Evolutionary conservation across 2,888 invertebrate genomes (phyloP), one percentile per base, ranked within the genome.

Genomic region (Lordiphosa andalusiaca): DNA sequence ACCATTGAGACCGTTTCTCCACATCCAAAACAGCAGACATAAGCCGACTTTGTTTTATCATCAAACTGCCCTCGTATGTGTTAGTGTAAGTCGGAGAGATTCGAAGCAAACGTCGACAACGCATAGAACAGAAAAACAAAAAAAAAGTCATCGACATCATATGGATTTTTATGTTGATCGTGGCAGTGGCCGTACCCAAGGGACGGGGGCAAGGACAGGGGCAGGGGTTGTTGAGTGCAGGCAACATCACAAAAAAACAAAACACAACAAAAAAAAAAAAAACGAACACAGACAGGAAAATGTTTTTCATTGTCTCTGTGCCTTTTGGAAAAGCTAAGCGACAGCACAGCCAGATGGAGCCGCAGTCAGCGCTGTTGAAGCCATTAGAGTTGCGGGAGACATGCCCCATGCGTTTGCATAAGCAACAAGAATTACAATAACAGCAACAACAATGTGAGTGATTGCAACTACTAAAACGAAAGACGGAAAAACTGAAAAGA

Each of bases 331-430:
- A 77, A 77, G 53, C 84, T 65, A 72, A 62, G 41, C 41, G 48
- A 38, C 50, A 16, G 25, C 47, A 41, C 62, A 30, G 50, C 62
- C 63, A 66, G 50, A 63, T 63, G 63, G 67, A 58, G 53, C 49
- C 48, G 25, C 39, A 19, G 53, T 61, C 55, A 68, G 53, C 52
- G 82, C 49, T 73, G 63, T 63, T 65, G 64, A 60, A 83, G 69
- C 82, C 75, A 78, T 78, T 71, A 64, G 83, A 77, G 85, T 77
- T 83, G 77, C 77, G 85, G 85, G 85, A 77, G 77, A 77, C 77
- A 77, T 77, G 77, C 77, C 77, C 77, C 77, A 77, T 77, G 77
- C 77, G 85, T 85, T 75, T 78, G 84, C 83, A 74, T 68, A 66
- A 71, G 51, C 74, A 77, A 62, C 73, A 75, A 36, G 50, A 81